A percentile compares a stretch with the other conserved stretches of the same genome.
Conservation (phyloP, 2,888 invertebrate genomes). For the Taenaris catops region DNA sequence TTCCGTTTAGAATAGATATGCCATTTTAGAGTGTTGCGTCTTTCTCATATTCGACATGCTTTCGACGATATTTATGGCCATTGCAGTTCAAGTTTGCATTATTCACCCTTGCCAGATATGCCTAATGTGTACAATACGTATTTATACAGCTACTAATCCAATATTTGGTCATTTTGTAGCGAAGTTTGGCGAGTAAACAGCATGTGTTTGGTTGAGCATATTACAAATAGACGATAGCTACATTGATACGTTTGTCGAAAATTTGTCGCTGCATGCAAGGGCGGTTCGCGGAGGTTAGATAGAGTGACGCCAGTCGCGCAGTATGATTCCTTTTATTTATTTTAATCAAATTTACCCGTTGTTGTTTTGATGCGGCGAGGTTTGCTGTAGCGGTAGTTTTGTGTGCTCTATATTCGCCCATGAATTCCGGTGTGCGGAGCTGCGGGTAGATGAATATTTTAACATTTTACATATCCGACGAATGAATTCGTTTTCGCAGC, state of each 20-base stretch:
- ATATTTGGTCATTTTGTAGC: slow-evolving; percentile 10
- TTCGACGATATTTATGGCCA: slow-evolving; percentile 57
- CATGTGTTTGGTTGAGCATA: slow-evolving; percentile 31
- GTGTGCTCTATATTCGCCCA: slow-evolving; percentile 56
- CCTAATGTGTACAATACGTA: slow-evolving; percentile 11
- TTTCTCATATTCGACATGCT: slow-evolving; percentile 58
- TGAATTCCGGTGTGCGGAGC: slow-evolving; percentile 65
- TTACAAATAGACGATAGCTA: slow-evolving; percentile 33
- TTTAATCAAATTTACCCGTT: slow-evolving; percentile 68
- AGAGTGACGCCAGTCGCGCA: slow-evolving; percentile 30
- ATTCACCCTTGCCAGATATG: slow-evolving; percentile 17
- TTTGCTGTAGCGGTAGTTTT: slow-evolving; percentile 60
- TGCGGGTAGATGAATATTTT: slow-evolving; percentile 72
- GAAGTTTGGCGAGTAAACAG: slow-evolving; percentile 17
- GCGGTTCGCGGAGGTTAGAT: slow-evolving; percentile 5
- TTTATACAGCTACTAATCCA: slow-evolving; percentile 7
- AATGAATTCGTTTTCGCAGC: slow-evolving; percentile 62
- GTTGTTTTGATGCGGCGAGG: slow-evolving; percentile 64
- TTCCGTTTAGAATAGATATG: slow-evolving; percentile 73
- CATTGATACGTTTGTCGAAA: slow-evolving; percentile 24
- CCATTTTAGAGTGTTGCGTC: slow-evolving; percentile 63
- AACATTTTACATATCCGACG: slow-evolving; percentile 74
- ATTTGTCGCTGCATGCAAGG: slow-evolving; percentile 18
- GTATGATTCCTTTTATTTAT: slow-evolving; percentile 67
- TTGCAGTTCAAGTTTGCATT: slow-evolving; percentile 48